Conservation (phyloP, 2,888 invertebrate species). For the Drosophila basisetae region DNA sequence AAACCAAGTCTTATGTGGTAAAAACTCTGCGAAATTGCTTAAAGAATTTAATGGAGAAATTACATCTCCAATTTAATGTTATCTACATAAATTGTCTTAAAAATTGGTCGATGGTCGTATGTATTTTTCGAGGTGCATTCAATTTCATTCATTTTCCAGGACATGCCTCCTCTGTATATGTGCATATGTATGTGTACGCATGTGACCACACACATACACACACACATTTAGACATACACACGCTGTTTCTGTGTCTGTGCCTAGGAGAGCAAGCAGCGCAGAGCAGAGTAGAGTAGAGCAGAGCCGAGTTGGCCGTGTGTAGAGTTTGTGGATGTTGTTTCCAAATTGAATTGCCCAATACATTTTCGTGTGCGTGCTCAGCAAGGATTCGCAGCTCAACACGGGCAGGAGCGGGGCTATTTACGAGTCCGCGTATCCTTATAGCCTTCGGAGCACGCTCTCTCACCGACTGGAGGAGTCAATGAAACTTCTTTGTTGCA, state of each 20-base stretch:
- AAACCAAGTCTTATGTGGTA: background rate
- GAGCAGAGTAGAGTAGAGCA: slow-evolving; percentile 9
- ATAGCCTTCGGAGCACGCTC: slow-evolving; percentile 29
- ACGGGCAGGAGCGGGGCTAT: slow-evolving; percentile 17
- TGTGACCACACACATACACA: slow-evolving; percentile 1
- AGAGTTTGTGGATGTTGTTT: slow-evolving; percentile 69
- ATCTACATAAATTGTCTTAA: background rate
- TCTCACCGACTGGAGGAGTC: slow-evolving; percentile 68
- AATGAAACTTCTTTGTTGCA: slow-evolving; percentile 78
- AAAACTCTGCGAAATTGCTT: background rate
- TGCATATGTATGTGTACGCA: slow-evolving; percentile 5
- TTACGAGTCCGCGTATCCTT: slow-evolving; percentile 41
- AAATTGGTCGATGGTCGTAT: background rate
- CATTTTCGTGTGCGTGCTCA: slow-evolving; percentile 48
- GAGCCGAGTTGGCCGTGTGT: slow-evolving; percentile 42
- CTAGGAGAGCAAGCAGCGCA: slow-evolving; percentile 45
- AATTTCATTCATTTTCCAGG: slow-evolving; percentile 68
- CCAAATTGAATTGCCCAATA: slow-evolving; percentile 50
- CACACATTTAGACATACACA: background rate
- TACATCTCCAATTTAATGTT: background rate
- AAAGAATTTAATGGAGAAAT: background rate
- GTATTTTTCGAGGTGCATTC: slow-evolving; percentile 42
- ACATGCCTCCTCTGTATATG: slow-evolving; percentile 28
- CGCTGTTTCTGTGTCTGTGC: slow-evolving; percentile 11
- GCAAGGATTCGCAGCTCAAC: slow-evolving; percentile 36